Evolutionary conservation across 2,888 invertebrate genomes (phyloP), one percentile per base, ranked within the genome.

Genomic region (Bembecia ichneumoniformis): DNA sequence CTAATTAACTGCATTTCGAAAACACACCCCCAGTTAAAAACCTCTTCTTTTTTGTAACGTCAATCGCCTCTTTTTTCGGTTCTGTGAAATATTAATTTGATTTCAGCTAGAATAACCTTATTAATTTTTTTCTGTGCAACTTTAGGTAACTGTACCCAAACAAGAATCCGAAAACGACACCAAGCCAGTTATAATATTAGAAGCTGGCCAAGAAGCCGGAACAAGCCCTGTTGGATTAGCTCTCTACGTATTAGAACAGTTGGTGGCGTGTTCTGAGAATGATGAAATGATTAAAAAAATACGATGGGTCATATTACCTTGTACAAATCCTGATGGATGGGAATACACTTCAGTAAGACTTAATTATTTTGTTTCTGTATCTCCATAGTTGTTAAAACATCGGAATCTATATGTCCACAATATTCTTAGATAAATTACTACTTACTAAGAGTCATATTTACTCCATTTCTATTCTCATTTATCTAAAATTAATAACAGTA

Each of bases 181-280:
- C 16, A 69, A 63, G 43, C 80, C 82, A 0, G 58, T 73, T 1
- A 66, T 86, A n/a, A 45, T 84, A 1, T 57, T 86, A 47, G 86
- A 86, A 1, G 83, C 83, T 10, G 84, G 84, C 0, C 84, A 83
- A 55, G 64, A 69, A 35, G 82, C 68, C 0, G 81, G 81, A 0
- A 45, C 59, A 0, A 71, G 74, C 14, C 52, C 83, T 0, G 75
- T 80, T 0, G 62, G 57, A 3, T 52, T 86, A 15, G 81, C 77
- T 1, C 51, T 86, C 3, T 77, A 55, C 49, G 1, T 83, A 1
- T 73, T 86, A 13, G 74, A 83, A 43, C 82, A 83, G 51, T 58
- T 86, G 46, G 60, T 77, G 0, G 80, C 75, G 0, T 86, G 86
- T 49, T 47, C 58, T n/a, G 86, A 86, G 47, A 59, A 77, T 46